phyloP scores from a whole-genome alignment of 2,797 vertebrate species.

The Alouatta caraya region DNA sequence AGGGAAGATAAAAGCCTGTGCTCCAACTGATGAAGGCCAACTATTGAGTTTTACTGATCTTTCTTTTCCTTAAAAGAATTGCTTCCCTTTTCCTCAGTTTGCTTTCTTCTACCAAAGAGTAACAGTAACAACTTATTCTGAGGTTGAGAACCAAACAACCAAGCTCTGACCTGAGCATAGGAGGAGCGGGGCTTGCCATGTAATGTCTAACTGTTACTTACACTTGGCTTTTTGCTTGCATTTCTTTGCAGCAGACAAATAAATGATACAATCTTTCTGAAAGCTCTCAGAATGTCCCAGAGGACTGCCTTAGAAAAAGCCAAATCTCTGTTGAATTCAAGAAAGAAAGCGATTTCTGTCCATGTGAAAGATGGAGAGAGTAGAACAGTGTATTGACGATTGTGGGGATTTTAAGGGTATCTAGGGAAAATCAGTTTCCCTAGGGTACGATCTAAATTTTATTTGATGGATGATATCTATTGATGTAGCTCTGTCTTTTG shows the following conservation, averaged over 20 bases:
- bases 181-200: background rate
- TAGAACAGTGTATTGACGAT: constrained; percentile 36
- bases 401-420: constrained; percentile 51
- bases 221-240: constrained; percentile 39
- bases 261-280: constrained; percentile 64
- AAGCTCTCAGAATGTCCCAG: constrained; percentile 63
- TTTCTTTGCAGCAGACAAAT: constrained; percentile 67
- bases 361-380: background rate
- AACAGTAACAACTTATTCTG: constrained; percentile 44
- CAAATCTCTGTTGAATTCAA: constrained; percentile 61
- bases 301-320: constrained; percentile 55
- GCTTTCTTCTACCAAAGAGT: background rate
- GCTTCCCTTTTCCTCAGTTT: constrained; percentile 37
- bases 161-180: constrained; percentile 38
- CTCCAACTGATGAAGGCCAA: background rate
- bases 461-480: constrained; percentile 48
- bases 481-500: constrained; percentile 49
- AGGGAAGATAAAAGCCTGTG: constrained; percentile 21
- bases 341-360: constrained; percentile 64
- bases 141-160: constrained; percentile 31
- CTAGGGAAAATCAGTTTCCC: constrained; percentile 49
- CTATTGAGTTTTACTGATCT: constrained; percentile 19
- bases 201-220: constrained; percentile 47
- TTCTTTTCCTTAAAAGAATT: constrained; percentile 28
- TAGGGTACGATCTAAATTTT: constrained; percentile 35